Percentiles rank a stretch among this genome's conserved stretches.
These are phyloP conservation scores for Sinopyrophorus schimmeli DNA, from an alignment of 2,888 invertebrate species.

Conservation along the genomic window DNA sequence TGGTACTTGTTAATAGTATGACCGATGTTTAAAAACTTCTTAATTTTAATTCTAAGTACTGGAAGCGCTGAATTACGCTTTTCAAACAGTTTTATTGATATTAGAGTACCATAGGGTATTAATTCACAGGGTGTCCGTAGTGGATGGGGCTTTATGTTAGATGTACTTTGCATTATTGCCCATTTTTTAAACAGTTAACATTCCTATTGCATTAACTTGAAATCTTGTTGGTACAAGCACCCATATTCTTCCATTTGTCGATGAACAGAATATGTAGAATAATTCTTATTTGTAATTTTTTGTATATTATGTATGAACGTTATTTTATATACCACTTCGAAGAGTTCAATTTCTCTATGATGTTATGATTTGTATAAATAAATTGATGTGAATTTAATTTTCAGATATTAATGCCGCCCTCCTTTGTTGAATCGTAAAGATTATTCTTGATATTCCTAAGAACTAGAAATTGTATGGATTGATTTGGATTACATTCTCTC, in stretches of 20 bases:
- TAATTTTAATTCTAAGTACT: no score
- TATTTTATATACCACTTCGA: conserved; percentile 48
- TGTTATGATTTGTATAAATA: conserved; percentile 39
- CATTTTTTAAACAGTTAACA: conserved; percentile 46
- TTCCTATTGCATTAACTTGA: conserved; percentile 45
- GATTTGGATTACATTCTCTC: no score
- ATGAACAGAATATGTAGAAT: conserved; percentile 34
- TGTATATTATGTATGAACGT: conserved; percentile 47
- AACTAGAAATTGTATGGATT: no score
- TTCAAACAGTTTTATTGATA: no score
- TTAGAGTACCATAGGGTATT: no score
- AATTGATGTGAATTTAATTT: conserved; percentile 31
- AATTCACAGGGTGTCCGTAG: conserved; percentile 27
- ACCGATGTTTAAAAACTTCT: no score
- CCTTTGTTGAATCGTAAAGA: no score
- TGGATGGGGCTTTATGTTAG: conserved; percentile 23
- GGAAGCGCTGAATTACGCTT: no score
- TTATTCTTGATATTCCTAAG: no score
- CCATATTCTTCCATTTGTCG: conserved; percentile 43
- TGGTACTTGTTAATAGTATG: no score
- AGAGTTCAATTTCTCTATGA: conserved; percentile 38
- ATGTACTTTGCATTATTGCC: conserved; percentile 43
- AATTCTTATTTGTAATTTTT: conserved; percentile 33
- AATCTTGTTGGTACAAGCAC: conserved; percentile 38
- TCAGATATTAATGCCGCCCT: no score